Percentiles rank a stretch among this genome's conserved stretches.
Conservation (phyloP, 2,797 vertebrate genomes). For the Pelobates cultripes region DNA sequence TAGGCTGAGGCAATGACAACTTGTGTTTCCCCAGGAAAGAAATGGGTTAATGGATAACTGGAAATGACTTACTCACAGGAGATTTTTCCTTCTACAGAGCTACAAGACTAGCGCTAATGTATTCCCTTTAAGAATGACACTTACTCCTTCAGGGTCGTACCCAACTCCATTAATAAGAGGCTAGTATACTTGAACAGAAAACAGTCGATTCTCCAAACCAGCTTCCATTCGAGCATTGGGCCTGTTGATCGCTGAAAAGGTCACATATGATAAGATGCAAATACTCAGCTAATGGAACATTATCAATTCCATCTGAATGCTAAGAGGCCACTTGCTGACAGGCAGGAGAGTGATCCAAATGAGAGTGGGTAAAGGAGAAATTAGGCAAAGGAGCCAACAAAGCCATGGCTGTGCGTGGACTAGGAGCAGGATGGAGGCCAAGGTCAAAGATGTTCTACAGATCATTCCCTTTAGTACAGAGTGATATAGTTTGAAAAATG, state of each 20-base stretch:
- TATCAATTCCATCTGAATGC: neutral
- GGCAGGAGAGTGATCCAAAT: neutral
- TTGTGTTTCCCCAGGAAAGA: too few species aligned
- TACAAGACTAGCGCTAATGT: neutral
- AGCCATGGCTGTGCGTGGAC: neutral
- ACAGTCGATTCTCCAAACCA: neutral
- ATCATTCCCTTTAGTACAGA: too few species aligned
- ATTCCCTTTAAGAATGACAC: neutral
- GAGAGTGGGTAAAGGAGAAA: neutral
- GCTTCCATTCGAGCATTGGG: constrained; percentile 10
- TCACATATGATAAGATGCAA: constrained; percentile 10
- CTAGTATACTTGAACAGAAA: neutral
- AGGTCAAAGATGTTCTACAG: neutral
- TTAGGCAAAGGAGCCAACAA: neutral
- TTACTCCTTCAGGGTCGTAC: neutral
- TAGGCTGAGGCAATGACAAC: too few species aligned
- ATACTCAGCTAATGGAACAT: constrained; percentile 12
- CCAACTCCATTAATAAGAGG: constrained; percentile 15
- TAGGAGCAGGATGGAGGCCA: neutral
- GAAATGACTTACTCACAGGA: neutral
- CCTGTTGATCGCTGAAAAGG: constrained; percentile 6
- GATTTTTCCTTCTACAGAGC: neutral
- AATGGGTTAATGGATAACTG: neutral
- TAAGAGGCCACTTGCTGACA: neutral
- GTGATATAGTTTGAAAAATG: too few species aligned